phyloP scores from a whole-genome alignment of 2,888 invertebrate genomes.

The Opisthograptis luteolata region DNA sequence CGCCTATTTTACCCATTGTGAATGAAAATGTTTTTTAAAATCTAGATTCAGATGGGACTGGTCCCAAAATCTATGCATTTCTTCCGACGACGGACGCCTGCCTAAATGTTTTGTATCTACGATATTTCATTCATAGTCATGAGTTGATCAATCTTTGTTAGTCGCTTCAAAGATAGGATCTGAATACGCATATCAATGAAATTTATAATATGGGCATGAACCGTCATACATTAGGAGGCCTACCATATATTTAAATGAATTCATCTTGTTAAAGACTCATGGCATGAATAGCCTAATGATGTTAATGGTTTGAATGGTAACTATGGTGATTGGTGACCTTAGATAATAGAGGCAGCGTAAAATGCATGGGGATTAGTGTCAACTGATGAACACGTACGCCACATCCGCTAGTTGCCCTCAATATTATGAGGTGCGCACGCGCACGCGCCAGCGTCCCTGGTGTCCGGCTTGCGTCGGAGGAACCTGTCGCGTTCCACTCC shows the following conservation, averaged over 20 bases:
- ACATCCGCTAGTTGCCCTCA: slow-evolving; percentile 67
- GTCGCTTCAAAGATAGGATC: not conserved
- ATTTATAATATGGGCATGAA: not conserved
- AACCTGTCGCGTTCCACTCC: slow-evolving; percentile 78
- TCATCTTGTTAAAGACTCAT: slow-evolving; percentile 4
- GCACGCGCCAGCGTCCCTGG: slow-evolving; percentile 56
- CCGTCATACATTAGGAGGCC: not conserved
- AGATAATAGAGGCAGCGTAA: slow-evolving; percentile 41
- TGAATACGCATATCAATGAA: slow-evolving; percentile 5
- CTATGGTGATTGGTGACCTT: slow-evolving; percentile 37
- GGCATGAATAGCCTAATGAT: slow-evolving; percentile 26
- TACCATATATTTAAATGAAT: slow-evolving; percentile 8
- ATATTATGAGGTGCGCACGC: slow-evolving; percentile 66
- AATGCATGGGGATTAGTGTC: slow-evolving; percentile 46
- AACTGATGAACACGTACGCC: slow-evolving; percentile 53
- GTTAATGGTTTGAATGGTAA: slow-evolving; percentile 19
- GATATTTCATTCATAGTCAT: not conserved
- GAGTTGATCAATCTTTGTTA: not conserved
- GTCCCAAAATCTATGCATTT: not conserved
- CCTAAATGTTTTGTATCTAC: not conserved
- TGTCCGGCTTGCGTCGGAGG: slow-evolving; percentile 47
- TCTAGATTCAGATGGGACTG: not conserved
- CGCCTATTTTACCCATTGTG: not conserved
- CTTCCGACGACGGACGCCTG: not conserved
- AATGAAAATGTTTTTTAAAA: not conserved